Evolutionary conservation across 1,140 invertebrate species (phyloP), one percentile per base, ranked within the genome.

Genomic region (Magallana ariakensis): DNA sequence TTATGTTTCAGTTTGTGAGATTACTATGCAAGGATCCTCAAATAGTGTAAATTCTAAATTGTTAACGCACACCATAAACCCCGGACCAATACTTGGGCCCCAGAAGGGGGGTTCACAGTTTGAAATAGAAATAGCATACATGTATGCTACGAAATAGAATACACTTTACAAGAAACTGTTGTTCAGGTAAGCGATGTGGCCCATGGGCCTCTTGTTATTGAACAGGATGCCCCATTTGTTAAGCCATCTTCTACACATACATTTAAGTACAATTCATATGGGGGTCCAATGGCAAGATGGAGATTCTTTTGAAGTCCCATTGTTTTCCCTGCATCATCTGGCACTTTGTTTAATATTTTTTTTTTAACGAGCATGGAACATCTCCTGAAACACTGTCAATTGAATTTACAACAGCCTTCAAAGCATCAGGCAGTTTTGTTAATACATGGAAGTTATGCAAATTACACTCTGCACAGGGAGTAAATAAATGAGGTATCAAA

Each of bases 211-310:
- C n/a, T n/a, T n/a, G n/a, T n/a, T 16, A 90, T 75, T n/a, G 58
- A 9, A 87, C 89, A 90, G 22, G 87, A 80, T 80, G 87, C 66
- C n/a, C 89, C 89, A 87, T 88, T 88, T 85, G 89, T 86, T 53
- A 89, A 46, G 15, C 84, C 84, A 87, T 80, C 75, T 53, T 54
- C 75, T 54, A 85, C 33, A 53, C 80, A 46, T 54, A 87, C 53
- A 81, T 87, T 84, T 16, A 84, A 33, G 22, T 66, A 57, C n/a
- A 87, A n/a, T 81, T 87, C 87, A 60, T 6, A 46, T 84, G 81
- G 81, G 9, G 56, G 22, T 16, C 26, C 70, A 8, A 53, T 19
- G 58, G 46, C 86, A 58, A 83, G 16, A 55, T 22, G 9, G 8
- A 84, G 54, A 19, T 13, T 22, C 53, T 80, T 84, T 5, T 53